A percentile compares a stretch with the other conserved stretches of the same genome.
Conservation (phyloP, 2,113 vertebrate species). For the Callospermophilus lateralis region DNA sequence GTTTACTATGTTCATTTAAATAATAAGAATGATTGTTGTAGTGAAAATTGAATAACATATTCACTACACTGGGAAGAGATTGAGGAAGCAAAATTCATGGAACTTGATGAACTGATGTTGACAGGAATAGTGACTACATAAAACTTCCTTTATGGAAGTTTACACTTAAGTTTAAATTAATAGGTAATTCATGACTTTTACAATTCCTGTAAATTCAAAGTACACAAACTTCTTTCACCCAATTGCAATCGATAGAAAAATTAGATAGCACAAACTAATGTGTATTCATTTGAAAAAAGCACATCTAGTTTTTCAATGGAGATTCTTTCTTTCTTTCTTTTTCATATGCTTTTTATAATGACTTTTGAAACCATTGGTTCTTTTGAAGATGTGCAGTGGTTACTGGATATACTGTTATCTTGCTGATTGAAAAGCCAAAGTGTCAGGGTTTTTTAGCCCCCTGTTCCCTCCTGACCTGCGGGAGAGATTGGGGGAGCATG, state of each 20-base stretch:
- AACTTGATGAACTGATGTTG: neutral
- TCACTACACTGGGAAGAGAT: neutral
- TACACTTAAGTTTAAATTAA: neutral
- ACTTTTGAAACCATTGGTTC: neutral
- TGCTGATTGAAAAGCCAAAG: neutral
- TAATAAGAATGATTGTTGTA: neutral
- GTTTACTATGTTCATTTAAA: neutral
- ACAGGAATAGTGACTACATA: neutral
- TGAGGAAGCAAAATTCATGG: neutral
- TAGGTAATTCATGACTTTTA: neutral
- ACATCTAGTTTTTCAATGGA: neutral
- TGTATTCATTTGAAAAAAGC: conserved; percentile 4
- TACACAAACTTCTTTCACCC: neutral
- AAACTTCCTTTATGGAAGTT: neutral
- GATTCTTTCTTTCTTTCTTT: neutral
- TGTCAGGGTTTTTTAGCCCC: too few species aligned
- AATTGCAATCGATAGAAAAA: neutral
- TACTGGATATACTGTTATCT: neutral
- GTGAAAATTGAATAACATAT: neutral
- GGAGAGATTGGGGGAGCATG: too few species aligned
- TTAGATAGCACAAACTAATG: neutral
- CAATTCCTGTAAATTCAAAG: neutral
- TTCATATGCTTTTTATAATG: neutral
- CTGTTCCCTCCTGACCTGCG: too few species aligned
- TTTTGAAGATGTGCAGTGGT: neutral